Evolutionary conservation across 2,797 vertebrate species (phyloP).

Genomic region (Clamator glandarius): DNA sequence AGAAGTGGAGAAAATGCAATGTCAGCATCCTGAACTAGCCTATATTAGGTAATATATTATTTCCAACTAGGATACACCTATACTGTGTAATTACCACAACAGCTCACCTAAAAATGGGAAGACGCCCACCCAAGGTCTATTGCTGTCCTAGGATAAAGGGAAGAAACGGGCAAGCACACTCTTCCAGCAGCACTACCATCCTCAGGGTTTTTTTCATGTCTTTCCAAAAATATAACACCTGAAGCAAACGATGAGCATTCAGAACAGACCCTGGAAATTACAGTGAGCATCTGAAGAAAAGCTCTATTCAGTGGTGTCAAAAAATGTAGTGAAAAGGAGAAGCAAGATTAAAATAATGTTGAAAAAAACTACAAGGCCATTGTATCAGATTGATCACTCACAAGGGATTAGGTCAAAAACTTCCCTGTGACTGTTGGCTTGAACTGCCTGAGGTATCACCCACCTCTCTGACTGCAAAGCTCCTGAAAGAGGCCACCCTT

Average conservation of each 20-base stretch:
- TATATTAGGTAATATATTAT: conserved; percentile 1
- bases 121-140: not conserved
- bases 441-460: not conserved
- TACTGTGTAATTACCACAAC: conserved; percentile 1
- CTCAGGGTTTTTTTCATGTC: not conserved
- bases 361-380: not conserved
- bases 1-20: not conserved
- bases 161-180: not conserved
- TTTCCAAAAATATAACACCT: not conserved
- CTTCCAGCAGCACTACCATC: not conserved
- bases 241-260: not conserved
- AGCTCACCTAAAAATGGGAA: conserved; percentile 28
- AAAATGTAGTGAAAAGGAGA: not conserved
- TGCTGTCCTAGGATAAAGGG: not conserved
- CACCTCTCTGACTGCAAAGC: not conserved
- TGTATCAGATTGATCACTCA: not conserved
- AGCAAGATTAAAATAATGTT: not conserved
- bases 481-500: not conserved
- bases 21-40: conserved; percentile 53
- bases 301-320: not conserved
- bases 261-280: not conserved
- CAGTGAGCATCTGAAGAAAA: not conserved
- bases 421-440: not conserved
- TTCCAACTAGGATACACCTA: conserved; percentile 38
- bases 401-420: not conserved